Percentiles rank a stretch among this genome's conserved stretches.
These are phyloP conservation scores for Eulithis testata DNA, from an alignment of 2,888 invertebrate genomes.

Conservation along the genomic window DNA sequence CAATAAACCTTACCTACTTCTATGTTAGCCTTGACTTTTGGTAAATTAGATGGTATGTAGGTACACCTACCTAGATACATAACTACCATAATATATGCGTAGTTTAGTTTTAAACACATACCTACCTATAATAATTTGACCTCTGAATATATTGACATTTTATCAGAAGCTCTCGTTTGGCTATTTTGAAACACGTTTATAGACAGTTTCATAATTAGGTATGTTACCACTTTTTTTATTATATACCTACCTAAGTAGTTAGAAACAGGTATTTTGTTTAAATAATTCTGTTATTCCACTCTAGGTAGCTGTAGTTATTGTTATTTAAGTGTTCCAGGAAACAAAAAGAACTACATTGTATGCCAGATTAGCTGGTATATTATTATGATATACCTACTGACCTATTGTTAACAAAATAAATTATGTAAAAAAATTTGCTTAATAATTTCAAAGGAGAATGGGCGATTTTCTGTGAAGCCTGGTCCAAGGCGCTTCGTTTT, in stretches of 20 bases:
- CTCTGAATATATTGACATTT: constrained; percentile 68
- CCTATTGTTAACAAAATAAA: too few relatives aligned
- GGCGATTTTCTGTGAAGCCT: too few relatives aligned
- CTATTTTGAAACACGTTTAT: constrained; percentile 51
- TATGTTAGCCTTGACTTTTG: constrained; percentile 60
- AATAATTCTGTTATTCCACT: constrained; percentile 10
- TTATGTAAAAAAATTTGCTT: too few relatives aligned
- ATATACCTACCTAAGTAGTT: not conserved
- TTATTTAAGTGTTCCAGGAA: too few relatives aligned
- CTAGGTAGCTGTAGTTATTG: not conserved
- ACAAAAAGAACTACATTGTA: too few relatives aligned
- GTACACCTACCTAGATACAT: too few relatives aligned
- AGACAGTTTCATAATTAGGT: constrained; percentile 40
- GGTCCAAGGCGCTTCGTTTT: too few relatives aligned
- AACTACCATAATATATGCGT: constrained; percentile 32
- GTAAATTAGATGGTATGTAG: constrained; percentile 45
- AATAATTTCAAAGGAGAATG: too few relatives aligned
- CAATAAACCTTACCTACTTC: constrained; percentile 29
- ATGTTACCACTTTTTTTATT: not conserved
- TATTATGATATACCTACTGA: too few relatives aligned
- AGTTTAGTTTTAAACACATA: constrained; percentile 45
- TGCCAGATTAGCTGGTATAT: too few relatives aligned
- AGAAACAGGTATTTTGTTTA: not conserved
- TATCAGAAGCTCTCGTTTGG: constrained; percentile 49
- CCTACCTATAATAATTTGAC: constrained; percentile 45